A percentile compares a stretch with the other conserved stretches of the same genome.
These are phyloP conservation scores for Temnothorax rugatulus DNA, from an alignment of 2,888 invertebrate species.

Conservation along the genomic window DNA sequence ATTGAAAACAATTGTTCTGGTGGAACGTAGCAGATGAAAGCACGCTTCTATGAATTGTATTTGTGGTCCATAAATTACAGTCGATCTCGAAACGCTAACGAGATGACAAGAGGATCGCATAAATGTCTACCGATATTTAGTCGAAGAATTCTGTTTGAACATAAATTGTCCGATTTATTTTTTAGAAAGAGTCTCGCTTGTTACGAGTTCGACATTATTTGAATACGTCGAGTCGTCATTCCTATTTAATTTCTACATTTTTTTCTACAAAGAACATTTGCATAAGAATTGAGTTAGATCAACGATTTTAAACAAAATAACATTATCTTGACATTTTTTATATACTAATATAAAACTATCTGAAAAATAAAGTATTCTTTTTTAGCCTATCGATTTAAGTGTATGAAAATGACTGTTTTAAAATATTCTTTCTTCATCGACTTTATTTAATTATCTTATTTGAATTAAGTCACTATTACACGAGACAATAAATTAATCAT, in stretches of 20 bases:
- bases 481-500: not conserved
- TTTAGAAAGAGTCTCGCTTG: not conserved
- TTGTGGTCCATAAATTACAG: not conserved
- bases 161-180: not conserved
- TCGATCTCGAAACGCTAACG: not conserved
- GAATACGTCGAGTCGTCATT: not conserved
- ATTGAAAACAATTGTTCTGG: not conserved
- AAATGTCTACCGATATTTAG: not conserved
- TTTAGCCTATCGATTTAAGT: not conserved
- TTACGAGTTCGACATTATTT: not conserved
- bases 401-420: not conserved
- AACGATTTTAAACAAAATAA: not conserved
- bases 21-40: not conserved
- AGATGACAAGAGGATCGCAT: not conserved
- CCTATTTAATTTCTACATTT: not conserved
- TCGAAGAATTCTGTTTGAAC: not conserved
- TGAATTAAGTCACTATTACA: conserved; percentile 5
- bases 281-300: not conserved
- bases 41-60: conserved; percentile 5
- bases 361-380: not conserved
- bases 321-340: not conserved
- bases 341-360: not conserved
- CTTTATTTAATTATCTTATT: not conserved
- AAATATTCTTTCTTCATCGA: not conserved
- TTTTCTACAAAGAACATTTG: not conserved